Percentiles rank a stretch among this genome's conserved stretches.
Conservation (phyloP, 2,888 invertebrate genomes). For the Isotomurus palustris region DNA sequence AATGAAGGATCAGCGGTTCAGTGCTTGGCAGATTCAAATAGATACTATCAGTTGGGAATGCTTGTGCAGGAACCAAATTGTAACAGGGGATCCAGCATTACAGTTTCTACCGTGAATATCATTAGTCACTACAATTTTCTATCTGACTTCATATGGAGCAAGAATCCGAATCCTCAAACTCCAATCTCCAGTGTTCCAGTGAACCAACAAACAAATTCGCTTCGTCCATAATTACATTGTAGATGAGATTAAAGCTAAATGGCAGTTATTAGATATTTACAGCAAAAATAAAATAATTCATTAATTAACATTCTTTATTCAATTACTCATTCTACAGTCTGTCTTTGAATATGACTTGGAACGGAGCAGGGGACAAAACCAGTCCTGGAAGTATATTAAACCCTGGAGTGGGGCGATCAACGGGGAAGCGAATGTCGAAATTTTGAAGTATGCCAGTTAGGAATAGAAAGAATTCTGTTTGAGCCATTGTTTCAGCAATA, state of each 20-base stretch:
- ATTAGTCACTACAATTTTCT: conserved; percentile 19
- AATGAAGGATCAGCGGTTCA: conserved; percentile 27
- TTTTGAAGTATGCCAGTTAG: conserved; percentile 59
- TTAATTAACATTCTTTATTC: too few species aligned
- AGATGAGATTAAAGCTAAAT: too few species aligned
- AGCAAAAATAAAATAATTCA: too few species aligned
- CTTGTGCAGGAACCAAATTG: conserved; percentile 12
- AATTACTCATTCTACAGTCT: too few species aligned
- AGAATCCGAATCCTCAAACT: conserved; percentile 2
- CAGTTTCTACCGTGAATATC: conserved; percentile 11
- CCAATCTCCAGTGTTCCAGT: too few species aligned
- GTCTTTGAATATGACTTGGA: conserved; percentile 51
- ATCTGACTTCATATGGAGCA: conserved; percentile 8
- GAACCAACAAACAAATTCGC: too few species aligned
- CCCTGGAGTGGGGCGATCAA: conserved; percentile 51
- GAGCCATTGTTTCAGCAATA: conserved; percentile 61
- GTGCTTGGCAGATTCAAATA: conserved; percentile 17
- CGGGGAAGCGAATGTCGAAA: conserved; percentile 54
- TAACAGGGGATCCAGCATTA: neutral
- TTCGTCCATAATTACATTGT: too few species aligned
- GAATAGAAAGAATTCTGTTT: conserved; percentile 59
- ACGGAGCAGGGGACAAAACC: conserved; percentile 57
- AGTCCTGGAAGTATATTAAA: conserved; percentile 56
- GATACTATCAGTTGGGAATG: conserved; percentile 24
- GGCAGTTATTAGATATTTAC: too few species aligned